Conservation (phyloP, 2,888 invertebrate genomes). For the Aspidiotus destructor region DNA sequence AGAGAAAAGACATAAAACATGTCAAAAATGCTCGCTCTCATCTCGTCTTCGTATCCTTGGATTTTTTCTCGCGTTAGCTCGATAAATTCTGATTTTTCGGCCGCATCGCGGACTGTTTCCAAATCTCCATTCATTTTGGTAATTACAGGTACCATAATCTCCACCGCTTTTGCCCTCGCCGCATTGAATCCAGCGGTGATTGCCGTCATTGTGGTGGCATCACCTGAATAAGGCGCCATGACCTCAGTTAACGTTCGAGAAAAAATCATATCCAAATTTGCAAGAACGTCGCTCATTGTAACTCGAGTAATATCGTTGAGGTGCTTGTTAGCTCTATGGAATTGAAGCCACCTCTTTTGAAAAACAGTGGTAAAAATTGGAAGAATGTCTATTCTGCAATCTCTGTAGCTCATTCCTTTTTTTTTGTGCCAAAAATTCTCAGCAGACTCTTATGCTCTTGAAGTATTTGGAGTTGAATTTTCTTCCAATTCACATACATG, state of each 20-base stretch:
- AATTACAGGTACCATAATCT: not conserved
- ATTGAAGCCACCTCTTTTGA: no score
- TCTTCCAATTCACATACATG: no score
- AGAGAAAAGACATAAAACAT: no score
- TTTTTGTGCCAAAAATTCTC: no score
- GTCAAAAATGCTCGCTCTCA: no score
- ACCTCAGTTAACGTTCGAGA: not conserved
- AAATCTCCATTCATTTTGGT: not conserved
- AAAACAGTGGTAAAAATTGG: no score
- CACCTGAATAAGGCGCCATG: not conserved
- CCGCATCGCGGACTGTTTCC: not conserved
- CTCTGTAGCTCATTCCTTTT: no score
- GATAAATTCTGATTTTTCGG: slow-evolving; percentile 1
- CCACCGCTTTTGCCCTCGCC: not conserved
- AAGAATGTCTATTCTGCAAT: no score
- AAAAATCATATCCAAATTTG: not conserved
- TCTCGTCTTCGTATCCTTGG: not conserved
- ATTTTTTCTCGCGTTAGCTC: slow-evolving; percentile 2
- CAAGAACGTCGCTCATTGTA: not conserved
- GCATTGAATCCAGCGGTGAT: not conserved
- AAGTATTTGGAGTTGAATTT: no score
- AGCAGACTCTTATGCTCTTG: no score
- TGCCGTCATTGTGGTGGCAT: not conserved
- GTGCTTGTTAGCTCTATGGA: no score
- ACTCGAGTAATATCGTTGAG: not conserved